A percentile compares a stretch with the other conserved stretches of the same genome.
phyloP scores from a whole-genome alignment of 1,140 invertebrate genomes.

The Babylonia areolata region DNA sequence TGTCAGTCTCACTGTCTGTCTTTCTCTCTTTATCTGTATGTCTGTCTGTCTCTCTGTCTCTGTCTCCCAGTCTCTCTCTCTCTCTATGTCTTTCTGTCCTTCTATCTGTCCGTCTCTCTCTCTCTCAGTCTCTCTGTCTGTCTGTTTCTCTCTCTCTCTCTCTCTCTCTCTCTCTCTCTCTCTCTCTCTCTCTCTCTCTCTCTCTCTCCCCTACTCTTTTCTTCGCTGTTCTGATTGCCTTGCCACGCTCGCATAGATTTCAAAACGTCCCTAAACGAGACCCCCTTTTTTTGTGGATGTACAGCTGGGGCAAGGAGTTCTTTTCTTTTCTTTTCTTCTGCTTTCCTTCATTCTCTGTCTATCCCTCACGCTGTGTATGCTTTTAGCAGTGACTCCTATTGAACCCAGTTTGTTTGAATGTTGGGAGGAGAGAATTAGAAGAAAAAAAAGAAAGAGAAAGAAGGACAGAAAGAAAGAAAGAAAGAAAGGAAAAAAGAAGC shows the following conservation, averaged over 20 bases:
- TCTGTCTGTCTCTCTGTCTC: neutral
- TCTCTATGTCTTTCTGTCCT: neutral
- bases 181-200: no score
- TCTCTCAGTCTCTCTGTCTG: neutral
- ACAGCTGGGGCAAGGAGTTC: neutral
- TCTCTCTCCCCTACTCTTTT: neutral
- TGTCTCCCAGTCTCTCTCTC: neutral
- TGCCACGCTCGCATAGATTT: no score
- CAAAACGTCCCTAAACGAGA: neutral
- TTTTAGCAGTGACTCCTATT: no score
- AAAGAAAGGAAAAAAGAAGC: no score
- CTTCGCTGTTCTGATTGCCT: neutral
- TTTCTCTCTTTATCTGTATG: neutral
- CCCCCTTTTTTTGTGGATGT: neutral
- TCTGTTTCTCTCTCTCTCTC: conserved; percentile 13
- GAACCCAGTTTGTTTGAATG: no score
- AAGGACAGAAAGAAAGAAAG: no score
- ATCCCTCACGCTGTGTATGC: no score
- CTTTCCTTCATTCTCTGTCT: no score
- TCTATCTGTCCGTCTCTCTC: neutral
- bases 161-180: neutral
- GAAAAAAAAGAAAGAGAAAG: no score
- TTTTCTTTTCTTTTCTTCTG: neutral
- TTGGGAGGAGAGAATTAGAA: no score
- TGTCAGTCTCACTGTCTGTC: neutral